Evolutionary conservation across 2,888 invertebrate species (phyloP), one percentile per base, ranked within the genome.

Genomic region (Allygus modestus): DNA sequence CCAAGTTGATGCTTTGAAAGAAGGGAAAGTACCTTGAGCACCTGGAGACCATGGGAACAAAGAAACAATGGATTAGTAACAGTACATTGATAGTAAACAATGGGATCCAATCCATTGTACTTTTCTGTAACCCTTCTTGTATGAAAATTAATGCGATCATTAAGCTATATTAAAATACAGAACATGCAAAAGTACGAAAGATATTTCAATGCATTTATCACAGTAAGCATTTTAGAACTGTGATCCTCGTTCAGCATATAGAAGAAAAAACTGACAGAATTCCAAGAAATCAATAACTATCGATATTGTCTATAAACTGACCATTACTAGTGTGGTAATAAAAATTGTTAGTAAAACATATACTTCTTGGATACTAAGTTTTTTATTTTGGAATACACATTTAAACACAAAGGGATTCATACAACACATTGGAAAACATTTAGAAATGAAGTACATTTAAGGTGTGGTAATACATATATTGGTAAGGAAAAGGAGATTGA

Each of bases 21-120:
- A 81, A 84, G 54, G 69, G 31, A 58, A 82, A 85, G 84, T 86
- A 92, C 92, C 92, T 92, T 92, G 91, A 92, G 92, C 92, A 92
- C 92, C 92, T 92, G 92, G 91, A 89, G 65, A 58, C 79, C 92
- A 91, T 92, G 88, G 88, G 87, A 85, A 87, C 86, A 87, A 87
- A 87, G 84, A 89, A 89, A 84, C 31, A 84, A 26, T 37, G 71
- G 33, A 83, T 58, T 58, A 83, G 75, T 83, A 75, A 83, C 75
- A 81, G 65, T 31, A 82, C 65, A 82, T 23, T 23, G 58, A 81
- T 54, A 81, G 31, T 81, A 51, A 43, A 46, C 43, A 51, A 43
- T 43, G 7, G 79, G 31, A 79, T 79, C 33, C 33, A 71, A 71
- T 71, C 58, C 58, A 58, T 58, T 58, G 58, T 58, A 58, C 58